Conservation (phyloP, 92 coral and sea anemone genomes). For the Zoanthus solanderi region DNA sequence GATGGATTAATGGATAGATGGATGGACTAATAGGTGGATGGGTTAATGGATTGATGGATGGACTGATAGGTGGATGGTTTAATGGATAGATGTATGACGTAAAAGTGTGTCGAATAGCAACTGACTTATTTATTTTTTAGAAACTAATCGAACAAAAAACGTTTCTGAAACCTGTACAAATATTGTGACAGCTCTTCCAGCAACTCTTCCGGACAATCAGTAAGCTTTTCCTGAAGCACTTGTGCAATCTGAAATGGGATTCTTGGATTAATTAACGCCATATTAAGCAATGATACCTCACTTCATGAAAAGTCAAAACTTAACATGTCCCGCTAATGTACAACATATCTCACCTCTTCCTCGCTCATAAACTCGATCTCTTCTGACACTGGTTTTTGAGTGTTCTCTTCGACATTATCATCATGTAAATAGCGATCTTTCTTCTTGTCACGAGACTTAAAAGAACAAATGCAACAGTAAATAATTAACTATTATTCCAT, state of each 20-base stretch:
- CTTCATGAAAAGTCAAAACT: background rate
- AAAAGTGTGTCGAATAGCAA: too few relatives aligned
- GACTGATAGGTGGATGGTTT: too few relatives aligned
- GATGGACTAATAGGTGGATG: too few relatives aligned
- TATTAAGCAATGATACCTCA: too few relatives aligned
- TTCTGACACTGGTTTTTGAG: constrained; percentile 64
- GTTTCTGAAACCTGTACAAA: constrained; percentile 69
- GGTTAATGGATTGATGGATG: too few relatives aligned
- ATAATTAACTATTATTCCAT: background rate
- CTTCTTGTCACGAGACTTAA: constrained; percentile 82
- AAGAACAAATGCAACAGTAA: background rate
- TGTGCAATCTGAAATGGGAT: constrained; percentile 68
- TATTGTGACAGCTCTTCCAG: constrained; percentile 80
- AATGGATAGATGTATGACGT: too few relatives aligned
- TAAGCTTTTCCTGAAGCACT: constrained; percentile 73
- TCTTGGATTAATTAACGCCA: background rate
- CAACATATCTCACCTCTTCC: constrained; percentile 76
- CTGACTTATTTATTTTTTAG: too few relatives aligned
- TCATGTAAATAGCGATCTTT: constrained; percentile 79
- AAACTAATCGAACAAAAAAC: too few relatives aligned
- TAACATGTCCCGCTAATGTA: background rate
- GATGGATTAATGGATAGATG: too few relatives aligned
- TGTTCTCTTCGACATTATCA: constrained; percentile 70
- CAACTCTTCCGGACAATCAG: constrained; percentile 84
- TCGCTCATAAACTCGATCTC: constrained; percentile 89